phyloP scores from a whole-genome alignment of 2,888 invertebrate species.

The Dorcus hopei region DNA sequence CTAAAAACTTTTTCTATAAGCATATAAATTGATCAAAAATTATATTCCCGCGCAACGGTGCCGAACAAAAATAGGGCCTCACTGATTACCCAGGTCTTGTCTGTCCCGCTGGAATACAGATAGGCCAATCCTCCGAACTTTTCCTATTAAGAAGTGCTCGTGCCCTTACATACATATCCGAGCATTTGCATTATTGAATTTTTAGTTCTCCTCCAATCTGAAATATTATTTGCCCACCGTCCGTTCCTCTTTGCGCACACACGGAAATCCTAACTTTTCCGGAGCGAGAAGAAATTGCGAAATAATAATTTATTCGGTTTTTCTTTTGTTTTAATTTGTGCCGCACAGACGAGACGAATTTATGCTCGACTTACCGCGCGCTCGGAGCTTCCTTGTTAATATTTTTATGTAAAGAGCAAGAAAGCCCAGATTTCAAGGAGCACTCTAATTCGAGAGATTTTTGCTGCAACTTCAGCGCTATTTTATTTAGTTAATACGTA shows the following conservation, averaged over 20 bases:
- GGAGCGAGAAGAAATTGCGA: too few relatives aligned
- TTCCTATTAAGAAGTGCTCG: slow-evolving; percentile 45
- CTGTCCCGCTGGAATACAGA: slow-evolving; percentile 43
- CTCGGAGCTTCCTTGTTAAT: slow-evolving; percentile 32
- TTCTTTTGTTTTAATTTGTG: slow-evolving; percentile 23
- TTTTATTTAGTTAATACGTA: slow-evolving; percentile 10
- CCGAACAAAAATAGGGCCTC: slow-evolving; percentile 40
- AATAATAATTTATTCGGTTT: slow-evolving; percentile 9
- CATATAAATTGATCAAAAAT: slow-evolving; percentile 43
- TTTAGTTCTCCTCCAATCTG: slow-evolving; percentile 23
- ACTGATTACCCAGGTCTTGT: slow-evolving; percentile 44
- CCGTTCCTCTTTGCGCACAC: neutral
- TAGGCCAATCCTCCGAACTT: slow-evolving; percentile 42
- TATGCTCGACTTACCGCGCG: slow-evolving; percentile 30
- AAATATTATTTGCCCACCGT: slow-evolving; percentile 17
- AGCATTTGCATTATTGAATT: slow-evolving; percentile 47
- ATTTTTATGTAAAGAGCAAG: slow-evolving; percentile 33
- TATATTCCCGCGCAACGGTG: slow-evolving; percentile 40
- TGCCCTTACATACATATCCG: slow-evolving; percentile 44
- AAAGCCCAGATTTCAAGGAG: slow-evolving; percentile 31
- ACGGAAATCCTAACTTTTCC: too few relatives aligned
- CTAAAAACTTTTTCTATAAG: slow-evolving; percentile 37
- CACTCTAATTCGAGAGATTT: slow-evolving; percentile 31
- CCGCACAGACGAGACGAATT: slow-evolving; percentile 29
- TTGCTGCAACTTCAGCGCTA: neutral